Percentiles rank a stretch among this genome's conserved stretches.
phyloP scores from a whole-genome alignment of 2,888 invertebrate genomes.

The Drosophila buzzatii region DNA sequence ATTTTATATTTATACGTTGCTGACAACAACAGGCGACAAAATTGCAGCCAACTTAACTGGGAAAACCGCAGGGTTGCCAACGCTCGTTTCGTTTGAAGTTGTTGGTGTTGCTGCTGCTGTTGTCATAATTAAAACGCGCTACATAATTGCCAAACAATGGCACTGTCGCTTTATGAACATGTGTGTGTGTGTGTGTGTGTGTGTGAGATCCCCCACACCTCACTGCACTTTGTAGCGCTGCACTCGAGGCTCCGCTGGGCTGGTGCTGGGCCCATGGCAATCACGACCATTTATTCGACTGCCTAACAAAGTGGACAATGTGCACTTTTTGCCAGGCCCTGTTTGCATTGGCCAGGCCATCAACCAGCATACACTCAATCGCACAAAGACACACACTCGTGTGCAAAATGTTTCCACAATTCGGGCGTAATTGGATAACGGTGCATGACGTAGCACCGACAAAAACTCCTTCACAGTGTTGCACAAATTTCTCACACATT shows the following conservation, averaged over 20 bases:
- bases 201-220: background rate
- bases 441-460: constrained; percentile 42
- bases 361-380: constrained; percentile 32
- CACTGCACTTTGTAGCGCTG: no score
- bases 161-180: background rate
- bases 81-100: constrained; percentile 50
- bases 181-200: no score
- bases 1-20: constrained; percentile 67
- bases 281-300: constrained; percentile 56
- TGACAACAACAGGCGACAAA: constrained; percentile 48
- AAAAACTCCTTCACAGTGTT: constrained; percentile 46
- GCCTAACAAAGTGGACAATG: constrained; percentile 61
- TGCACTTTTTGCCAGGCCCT: constrained; percentile 36
- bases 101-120: constrained; percentile 36
- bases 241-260: background rate
- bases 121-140: constrained; percentile 74
- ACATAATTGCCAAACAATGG: constrained; percentile 72
- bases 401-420: constrained; percentile 52
- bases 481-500: constrained; percentile 42
- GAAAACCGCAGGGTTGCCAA: constrained; percentile 57
- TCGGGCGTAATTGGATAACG: constrained; percentile 54
- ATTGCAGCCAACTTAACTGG: constrained; percentile 51
- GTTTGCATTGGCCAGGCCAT: constrained; percentile 53
- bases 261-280: constrained; percentile 37
- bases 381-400: constrained; percentile 9